Base-by-base conservation (phyloP, 2,888 invertebrate genomes). In the Dastarcus helophoroides region DNA sequence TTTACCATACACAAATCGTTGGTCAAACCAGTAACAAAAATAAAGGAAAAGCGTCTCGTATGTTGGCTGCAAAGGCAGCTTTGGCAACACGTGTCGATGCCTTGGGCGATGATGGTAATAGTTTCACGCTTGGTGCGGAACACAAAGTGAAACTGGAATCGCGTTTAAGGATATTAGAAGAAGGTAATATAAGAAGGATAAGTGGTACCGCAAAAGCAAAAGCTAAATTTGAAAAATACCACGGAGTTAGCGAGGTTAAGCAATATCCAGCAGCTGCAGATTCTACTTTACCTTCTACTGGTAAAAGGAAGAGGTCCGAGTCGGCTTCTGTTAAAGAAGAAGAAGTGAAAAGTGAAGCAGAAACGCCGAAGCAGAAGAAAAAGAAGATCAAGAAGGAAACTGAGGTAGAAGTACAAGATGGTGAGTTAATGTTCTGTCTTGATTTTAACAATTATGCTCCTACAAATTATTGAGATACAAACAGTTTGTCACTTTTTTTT, bases 31-130 rank as follows among this genome's bases (percentile, higher is more conserved):
- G 82, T 52, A 73, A 80, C 0, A 89, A 85, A 58, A 80, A 90
- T 46, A 98, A 98, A 60, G 97, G 97, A 35, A 84, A 82, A 63
- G 81, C 84, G 74, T 88, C 97, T 0, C 72, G 98, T 47, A 97
- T 95, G 77, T 65, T 99, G 45, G 97, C 98, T 2, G 94, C 97
- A 0, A 99, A 99, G 60, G 84, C 93, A 0, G 75, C 97, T 0
- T 60, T 99, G 16, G 90, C 90, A 0, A 85, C 88, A 0, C 75
- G 98, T 47, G 83, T 91, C 1, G 98, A 99, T 61, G 98, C 98
- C 0, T 74, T 98, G 11, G 94, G 94, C 1, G 97, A 98, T 56
- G 91, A 89, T 22, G 74, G 73, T 1, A n/a, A n/a, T n/a, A 66
- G 65, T 1, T 79, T 81, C 45, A 86, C 88, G 39, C 62, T 97